Percentiles rank a stretch among this genome's conserved stretches.
These are phyloP conservation scores for Mythimna albipuncta DNA, from an alignment of 2,888 invertebrate species.

Conservation along the genomic window DNA sequence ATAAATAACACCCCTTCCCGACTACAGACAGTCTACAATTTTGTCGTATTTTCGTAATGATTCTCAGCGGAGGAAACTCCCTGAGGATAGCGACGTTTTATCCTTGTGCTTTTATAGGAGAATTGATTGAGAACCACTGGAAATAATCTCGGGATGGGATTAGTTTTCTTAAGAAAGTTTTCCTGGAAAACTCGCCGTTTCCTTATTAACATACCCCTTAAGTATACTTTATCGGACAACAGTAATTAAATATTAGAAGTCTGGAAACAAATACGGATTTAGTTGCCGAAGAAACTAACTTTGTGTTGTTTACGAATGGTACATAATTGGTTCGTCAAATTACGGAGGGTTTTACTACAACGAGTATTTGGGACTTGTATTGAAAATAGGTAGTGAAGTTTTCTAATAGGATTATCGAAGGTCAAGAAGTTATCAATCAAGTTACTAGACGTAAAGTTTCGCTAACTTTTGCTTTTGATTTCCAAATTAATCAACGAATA, in stretches of 20 bases:
- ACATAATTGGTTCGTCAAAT: slow-evolving; percentile 40
- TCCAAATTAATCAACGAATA: background rate
- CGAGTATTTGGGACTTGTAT: slow-evolving; percentile 25
- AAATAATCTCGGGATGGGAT: slow-evolving; percentile 85
- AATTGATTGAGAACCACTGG: slow-evolving; percentile 85
- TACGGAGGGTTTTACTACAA: slow-evolving; percentile 43
- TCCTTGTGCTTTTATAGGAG: slow-evolving; percentile 84
- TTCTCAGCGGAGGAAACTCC: slow-evolving; percentile 80
- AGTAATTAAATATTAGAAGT: slow-evolving; percentile 76
- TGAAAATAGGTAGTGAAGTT: slow-evolving; percentile 36
- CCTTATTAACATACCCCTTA: slow-evolving; percentile 80
- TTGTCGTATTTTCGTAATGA: slow-evolving; percentile 88
- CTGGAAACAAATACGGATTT: slow-evolving; percentile 34
- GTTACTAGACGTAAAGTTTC: background rate
- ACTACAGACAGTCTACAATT: slow-evolving; percentile 82
- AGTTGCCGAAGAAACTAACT: slow-evolving; percentile 16
- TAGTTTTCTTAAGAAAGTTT: slow-evolving; percentile 83
- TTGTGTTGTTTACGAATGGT: slow-evolving; percentile 38
- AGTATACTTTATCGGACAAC: slow-evolving; percentile 75
- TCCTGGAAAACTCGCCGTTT: slow-evolving; percentile 71
- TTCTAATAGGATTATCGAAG: slow-evolving; percentile 50
- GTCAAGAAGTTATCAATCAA: slow-evolving; percentile 51
- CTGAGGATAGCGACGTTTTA: slow-evolving; percentile 75
- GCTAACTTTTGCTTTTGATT: background rate
- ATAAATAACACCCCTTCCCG: slow-evolving; percentile 88